A percentile compares a stretch with the other conserved stretches of the same genome.
These are phyloP conservation scores for Ptychoptera contaminata DNA, from an alignment of 2,888 invertebrate species.

Conservation along the genomic window DNA sequence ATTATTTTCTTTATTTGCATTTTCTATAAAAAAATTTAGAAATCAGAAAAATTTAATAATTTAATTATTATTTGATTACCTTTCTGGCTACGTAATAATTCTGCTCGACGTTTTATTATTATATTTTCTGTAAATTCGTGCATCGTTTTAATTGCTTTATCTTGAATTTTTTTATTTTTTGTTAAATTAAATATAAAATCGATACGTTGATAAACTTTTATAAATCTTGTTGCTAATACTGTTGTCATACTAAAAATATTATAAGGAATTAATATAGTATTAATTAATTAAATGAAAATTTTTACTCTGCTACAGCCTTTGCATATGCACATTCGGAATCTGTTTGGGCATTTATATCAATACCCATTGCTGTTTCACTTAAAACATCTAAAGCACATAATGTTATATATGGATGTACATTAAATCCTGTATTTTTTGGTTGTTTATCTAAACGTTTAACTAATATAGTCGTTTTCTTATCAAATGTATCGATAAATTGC, in stretches of 20 bases:
- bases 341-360: constrained; percentile 47
- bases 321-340: constrained; percentile 49
- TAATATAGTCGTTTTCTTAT: constrained; percentile 42
- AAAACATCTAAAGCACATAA: constrained; percentile 43
- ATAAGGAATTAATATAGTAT: constrained; percentile 8
- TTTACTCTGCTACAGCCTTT: constrained; percentile 50
- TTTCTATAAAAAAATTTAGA: too few relatives aligned
- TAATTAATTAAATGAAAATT: background rate
- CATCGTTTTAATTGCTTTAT: constrained; percentile 21
- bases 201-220: constrained; percentile 16
- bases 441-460: constrained; percentile 35
- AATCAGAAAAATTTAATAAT: too few relatives aligned
- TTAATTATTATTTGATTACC: background rate
- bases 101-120: constrained; percentile 22
- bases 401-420: constrained; percentile 44
- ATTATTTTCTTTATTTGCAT: background rate
- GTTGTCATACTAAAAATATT: constrained; percentile 19
- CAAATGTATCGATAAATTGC: constrained; percentile 52
- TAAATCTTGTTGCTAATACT: constrained; percentile 18
- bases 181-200: constrained; percentile 20
- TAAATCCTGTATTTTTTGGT: constrained; percentile 28
- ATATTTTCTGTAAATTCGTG: constrained; percentile 32
- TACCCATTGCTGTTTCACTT: constrained; percentile 67
- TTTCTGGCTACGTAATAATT: constrained; percentile 6
- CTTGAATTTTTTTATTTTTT: background rate